Evolutionary conservation across 2,888 invertebrate species (phyloP).

Genomic region (Andrena bucephala): DNA sequence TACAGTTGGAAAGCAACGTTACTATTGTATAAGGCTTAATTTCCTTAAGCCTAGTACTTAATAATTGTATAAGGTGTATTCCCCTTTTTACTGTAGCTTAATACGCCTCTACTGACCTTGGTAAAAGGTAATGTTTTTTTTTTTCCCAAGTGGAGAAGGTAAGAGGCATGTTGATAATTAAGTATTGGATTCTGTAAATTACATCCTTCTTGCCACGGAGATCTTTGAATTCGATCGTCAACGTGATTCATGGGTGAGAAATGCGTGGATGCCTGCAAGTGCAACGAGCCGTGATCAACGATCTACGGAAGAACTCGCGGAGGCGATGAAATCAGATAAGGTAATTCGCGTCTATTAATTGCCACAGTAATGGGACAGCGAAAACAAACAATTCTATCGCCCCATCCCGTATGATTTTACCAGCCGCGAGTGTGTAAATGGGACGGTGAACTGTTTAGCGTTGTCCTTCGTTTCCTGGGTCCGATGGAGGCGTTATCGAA

Average conservation of each 20-base stretch:
- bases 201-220: background rate
- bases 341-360: slow-evolving; percentile 36
- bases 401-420: slow-evolving; percentile 12
- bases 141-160: background rate
- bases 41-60: too few relatives aligned
- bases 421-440: slow-evolving; percentile 18
- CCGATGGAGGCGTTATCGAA: slow-evolving; percentile 48
- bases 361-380: slow-evolving; percentile 33
- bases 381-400: slow-evolving; percentile 15
- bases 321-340: slow-evolving; percentile 33
- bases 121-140: background rate
- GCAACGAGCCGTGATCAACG: slow-evolving; percentile 25
- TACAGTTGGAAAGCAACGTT: background rate
- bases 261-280: background rate
- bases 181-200: background rate
- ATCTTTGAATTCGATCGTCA: background rate
- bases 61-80: too few relatives aligned
- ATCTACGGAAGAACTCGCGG: slow-evolving; percentile 10
- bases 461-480: slow-evolving; percentile 39
- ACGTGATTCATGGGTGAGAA: background rate
- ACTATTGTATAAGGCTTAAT: background rate
- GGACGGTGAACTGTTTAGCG: slow-evolving; percentile 31
- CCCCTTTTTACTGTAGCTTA: too few relatives aligned
- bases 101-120: background rate
- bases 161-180: background rate